A percentile compares a stretch with the other conserved stretches of the same genome.
Conservation (phyloP, 2,888 invertebrate genomes). For the Xanthia togata region DNA sequence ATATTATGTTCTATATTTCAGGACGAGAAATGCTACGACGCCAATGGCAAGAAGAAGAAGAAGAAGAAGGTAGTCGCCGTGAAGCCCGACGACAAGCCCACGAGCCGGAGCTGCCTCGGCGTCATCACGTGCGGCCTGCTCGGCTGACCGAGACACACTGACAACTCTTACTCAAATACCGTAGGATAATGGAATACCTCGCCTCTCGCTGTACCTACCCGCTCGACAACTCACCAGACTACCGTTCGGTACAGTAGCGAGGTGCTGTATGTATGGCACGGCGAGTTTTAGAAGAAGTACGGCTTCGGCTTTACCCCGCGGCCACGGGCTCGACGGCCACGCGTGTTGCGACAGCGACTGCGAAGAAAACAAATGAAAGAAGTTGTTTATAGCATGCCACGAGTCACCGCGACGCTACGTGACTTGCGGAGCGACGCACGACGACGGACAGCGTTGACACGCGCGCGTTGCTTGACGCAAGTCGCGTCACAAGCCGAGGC, state of each 20-base stretch:
- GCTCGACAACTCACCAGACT: not conserved
- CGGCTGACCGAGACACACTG: conserved; percentile 66
- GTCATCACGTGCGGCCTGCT: conserved; percentile 82
- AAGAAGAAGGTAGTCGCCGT: conserved; percentile 80
- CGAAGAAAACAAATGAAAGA: no score
- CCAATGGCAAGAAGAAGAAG: conserved; percentile 83
- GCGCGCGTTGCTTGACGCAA: no score
- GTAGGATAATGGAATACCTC: conserved; percentile 1
- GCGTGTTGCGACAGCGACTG: no score
- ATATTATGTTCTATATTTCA: conserved; percentile 65
- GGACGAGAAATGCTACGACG: conserved; percentile 85
- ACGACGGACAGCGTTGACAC: no score
- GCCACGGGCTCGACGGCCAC: no score
- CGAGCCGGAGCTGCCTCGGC: conserved; percentile 76
- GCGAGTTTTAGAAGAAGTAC: no score
- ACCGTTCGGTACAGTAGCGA: not conserved
- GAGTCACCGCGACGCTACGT: no score
- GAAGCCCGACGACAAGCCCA: conserved; percentile 65
- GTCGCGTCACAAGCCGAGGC: no score
- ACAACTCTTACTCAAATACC: not conserved
- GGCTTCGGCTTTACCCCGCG: no score
- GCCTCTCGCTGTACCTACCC: not conserved
- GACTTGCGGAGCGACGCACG: no score
- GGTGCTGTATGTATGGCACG: not conserved
- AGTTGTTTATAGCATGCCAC: no score